Percentiles rank a stretch among this genome's conserved stretches.
Conservation (phyloP, 2,888 invertebrate genomes). For the Drosophila villosipedis region DNA sequence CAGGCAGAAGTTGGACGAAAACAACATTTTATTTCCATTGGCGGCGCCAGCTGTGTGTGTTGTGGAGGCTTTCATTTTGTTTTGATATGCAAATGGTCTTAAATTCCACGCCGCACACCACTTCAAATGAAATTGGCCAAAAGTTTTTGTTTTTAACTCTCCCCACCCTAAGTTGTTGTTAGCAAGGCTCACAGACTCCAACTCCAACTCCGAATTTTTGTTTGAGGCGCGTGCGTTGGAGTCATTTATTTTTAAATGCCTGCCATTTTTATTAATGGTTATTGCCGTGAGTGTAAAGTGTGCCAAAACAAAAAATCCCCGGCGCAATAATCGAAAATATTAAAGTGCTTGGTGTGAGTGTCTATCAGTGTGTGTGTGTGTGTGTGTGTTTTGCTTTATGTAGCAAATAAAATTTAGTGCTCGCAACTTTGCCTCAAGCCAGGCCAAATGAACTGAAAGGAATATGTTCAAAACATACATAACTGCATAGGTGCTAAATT, state of each 20-base stretch:
- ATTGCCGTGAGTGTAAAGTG: constrained; percentile 70
- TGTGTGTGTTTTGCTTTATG: constrained; percentile 39
- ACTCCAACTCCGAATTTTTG: not conserved
- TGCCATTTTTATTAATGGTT: constrained; percentile 78
- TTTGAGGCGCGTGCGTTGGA: constrained; percentile 44
- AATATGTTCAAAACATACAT: not conserved
- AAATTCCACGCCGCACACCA: constrained; percentile 61
- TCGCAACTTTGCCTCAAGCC: constrained; percentile 22
- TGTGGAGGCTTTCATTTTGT: constrained; percentile 63
- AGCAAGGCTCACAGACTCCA: not conserved
- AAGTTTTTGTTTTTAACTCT: constrained; percentile 54
- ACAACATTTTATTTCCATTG: constrained; percentile 43
- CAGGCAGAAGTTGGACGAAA: constrained; percentile 3
- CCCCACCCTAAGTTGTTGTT: constrained; percentile 4
- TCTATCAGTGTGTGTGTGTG: not conserved
- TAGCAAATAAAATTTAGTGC: constrained; percentile 51
- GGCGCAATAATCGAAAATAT: constrained; percentile 71
- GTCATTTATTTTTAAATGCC: constrained; percentile 78
- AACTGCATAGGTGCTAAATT: not conserved
- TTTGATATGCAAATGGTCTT: constrained; percentile 76
- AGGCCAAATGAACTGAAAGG: constrained; percentile 4
- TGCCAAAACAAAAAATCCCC: constrained; percentile 9
- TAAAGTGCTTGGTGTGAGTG: constrained; percentile 9
- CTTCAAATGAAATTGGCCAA: constrained; percentile 74
- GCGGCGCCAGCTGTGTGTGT: constrained; percentile 51